Base-by-base conservation (phyloP, 2,113 vertebrate genomes). In the Scophthalmus maximus region DNA sequence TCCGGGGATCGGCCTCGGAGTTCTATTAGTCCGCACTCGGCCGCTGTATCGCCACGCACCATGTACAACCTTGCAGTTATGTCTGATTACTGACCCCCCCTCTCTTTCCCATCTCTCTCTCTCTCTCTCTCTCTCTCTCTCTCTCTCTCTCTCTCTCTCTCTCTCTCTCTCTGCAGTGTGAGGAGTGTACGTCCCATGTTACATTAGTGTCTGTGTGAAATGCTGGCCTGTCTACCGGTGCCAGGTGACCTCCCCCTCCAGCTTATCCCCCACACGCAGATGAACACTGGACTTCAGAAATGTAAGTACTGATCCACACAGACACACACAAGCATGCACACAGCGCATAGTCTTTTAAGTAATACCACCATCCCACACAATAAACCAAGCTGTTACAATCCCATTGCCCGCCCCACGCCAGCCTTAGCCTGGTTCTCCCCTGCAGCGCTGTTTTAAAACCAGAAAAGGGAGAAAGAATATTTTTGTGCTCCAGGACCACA, bases 271-370 rank as follows among this genome's bases (percentile, higher is more conserved):
- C 96, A 96, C 95, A 96, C 95, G 96, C 97, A 99, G 97, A 98
- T 99, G 97, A 98, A 98, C 97, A 95, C 96, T 98, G 97, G 97
- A 97, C 95, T 96, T 97, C 97, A 98, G 97, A 98, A 99, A 99
- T 99, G 97, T 98, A 94, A 98, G 97, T 97, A 92, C 46, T 20
- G 49, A 60, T 59, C 50, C 62, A 57, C 56, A 56, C 47, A 30
- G 65, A 46, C 79, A 52, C 17, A 65, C 55, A 52, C 60, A 30
- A 51, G 49, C 55, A 53, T 68, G 59, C 58, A 72, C 66, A 46
- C 58, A 57, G 22, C 10, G 20, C 44, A 47, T 22, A 47, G 44
- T 29, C n/a, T 15, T 9, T 50, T 40, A 82, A 68, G 56, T 25
- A 66, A 71, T 73, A 68, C 38, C 63, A 72, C 29, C 76, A 81